Evolutionary conservation across 2,113 vertebrate genomes (phyloP).

Genomic region (Heteronetta atricapilla): DNA sequence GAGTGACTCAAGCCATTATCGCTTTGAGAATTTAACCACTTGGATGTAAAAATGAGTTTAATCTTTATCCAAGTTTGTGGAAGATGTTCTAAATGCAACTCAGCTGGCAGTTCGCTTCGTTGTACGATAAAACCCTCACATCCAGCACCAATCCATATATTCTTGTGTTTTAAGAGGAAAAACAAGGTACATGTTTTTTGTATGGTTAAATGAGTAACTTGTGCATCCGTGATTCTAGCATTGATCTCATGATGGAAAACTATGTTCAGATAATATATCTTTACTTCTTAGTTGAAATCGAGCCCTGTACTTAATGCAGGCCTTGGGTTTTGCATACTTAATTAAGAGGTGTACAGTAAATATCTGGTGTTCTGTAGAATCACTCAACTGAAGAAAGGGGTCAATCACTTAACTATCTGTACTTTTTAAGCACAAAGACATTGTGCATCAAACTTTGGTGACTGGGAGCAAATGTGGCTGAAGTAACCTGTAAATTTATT

Average conservation of each 20-base stretch:
- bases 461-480: neutral
- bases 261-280: neutral
- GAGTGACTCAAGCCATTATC: neutral
- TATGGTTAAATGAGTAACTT: neutral
- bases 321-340: neutral
- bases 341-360: neutral
- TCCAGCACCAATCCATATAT: neutral
- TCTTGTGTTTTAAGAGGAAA: neutral
- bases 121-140: neutral
- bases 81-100: neutral
- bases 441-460: neutral
- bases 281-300: neutral
- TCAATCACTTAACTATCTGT: neutral
- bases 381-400: neutral
- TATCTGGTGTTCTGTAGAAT: neutral
- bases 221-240: neutral
- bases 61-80: neutral
- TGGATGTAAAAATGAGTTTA: neutral
- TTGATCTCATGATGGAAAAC: neutral
- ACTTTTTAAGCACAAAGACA: neutral
- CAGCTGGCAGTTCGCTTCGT: neutral
- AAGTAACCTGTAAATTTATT: neutral
- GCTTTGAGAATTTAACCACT: neutral
- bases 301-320: neutral
- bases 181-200: neutral